A percentile compares a stretch with the other conserved stretches of the same genome.
phyloP scores from a whole-genome alignment of 1,140 invertebrate species.

The Physella acuta region DNA sequence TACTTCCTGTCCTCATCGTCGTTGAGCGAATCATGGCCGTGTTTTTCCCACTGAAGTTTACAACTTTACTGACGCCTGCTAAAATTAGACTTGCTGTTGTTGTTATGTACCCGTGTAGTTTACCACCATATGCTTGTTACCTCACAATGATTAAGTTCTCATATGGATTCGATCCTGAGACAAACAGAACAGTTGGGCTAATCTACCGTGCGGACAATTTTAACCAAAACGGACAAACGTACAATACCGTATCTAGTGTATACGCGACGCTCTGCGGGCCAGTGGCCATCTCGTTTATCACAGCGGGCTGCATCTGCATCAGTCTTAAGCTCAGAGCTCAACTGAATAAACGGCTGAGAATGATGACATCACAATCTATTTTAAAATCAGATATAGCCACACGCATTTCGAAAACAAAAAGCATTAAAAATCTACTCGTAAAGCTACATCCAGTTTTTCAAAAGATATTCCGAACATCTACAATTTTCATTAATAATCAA shows the following conservation, averaged over 20 bases:
- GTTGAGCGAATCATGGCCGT: conserved; percentile 9
- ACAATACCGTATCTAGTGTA: neutral
- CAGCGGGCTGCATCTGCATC: neutral
- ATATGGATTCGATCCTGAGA: neutral
- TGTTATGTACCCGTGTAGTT: neutral
- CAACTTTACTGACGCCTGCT: neutral
- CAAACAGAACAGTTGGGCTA: neutral
- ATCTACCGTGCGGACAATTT: neutral
- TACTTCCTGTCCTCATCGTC: neutral
- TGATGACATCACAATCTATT: neutral
- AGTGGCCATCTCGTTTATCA: neutral
- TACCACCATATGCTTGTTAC: neutral
- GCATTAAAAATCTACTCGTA: too few species aligned
- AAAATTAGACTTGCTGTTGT: neutral
- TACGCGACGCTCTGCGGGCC: neutral
- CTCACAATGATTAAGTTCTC: neutral
- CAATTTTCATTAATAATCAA: too few species aligned
- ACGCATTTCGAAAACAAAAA: too few species aligned
- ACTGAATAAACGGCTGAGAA: neutral
- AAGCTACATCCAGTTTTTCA: too few species aligned
- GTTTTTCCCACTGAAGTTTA: conserved; percentile 2
- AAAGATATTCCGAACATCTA: too few species aligned
- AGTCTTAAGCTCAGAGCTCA: neutral
- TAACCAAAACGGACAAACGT: neutral
- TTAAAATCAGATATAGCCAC: too few species aligned